A percentile compares a stretch with the other conserved stretches of the same genome.
Conservation (phyloP, 2,797 vertebrate genomes). For the Oophaga sylvatica region DNA sequence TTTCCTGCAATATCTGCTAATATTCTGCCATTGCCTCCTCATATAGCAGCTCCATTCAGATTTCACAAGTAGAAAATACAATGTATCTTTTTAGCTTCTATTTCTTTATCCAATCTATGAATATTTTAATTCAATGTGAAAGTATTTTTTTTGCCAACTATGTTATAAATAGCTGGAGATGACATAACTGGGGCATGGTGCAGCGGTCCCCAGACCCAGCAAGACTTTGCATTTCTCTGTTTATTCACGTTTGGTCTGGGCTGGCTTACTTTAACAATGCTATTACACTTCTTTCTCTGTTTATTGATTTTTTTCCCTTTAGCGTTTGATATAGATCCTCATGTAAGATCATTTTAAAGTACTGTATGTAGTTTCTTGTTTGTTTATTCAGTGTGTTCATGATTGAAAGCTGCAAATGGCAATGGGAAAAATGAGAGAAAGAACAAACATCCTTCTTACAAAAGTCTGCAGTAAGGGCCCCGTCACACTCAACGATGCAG, state of each 20-base stretch:
- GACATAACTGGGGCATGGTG: slow-evolving; percentile 66
- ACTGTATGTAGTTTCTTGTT: not conserved
- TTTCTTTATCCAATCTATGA: slow-evolving; percentile 60
- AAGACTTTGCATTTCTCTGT: slow-evolving; percentile 22
- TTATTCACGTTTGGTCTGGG: not conserved
- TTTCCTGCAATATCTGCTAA: slow-evolving; percentile 5
- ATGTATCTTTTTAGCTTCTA: not conserved
- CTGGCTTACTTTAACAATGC: slow-evolving; percentile 36
- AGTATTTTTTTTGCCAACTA: slow-evolving; percentile 60
- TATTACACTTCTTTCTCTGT: not conserved
- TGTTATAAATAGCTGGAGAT: slow-evolving; percentile 69
- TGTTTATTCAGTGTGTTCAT: not conserved
- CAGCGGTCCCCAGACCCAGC: slow-evolving; percentile 49
- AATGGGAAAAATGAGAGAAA: not conserved
- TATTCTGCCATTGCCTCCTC: not conserved
- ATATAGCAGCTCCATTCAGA: slow-evolving; percentile 7
- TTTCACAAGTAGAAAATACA: not conserved
- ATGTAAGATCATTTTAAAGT: slow-evolving; percentile 25
- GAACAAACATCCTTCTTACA: not conserved
- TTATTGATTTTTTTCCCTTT: slow-evolving; percentile 33
- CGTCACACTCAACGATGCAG: no score
- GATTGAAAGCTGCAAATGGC: slow-evolving; percentile 10
- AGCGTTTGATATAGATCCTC: slow-evolving; percentile 11
- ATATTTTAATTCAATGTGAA: slow-evolving; percentile 66
- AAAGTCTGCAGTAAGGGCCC: not conserved